Base-by-base conservation (phyloP, 2,888 invertebrate genomes). In the Bruchidius siliquastri region DNA sequence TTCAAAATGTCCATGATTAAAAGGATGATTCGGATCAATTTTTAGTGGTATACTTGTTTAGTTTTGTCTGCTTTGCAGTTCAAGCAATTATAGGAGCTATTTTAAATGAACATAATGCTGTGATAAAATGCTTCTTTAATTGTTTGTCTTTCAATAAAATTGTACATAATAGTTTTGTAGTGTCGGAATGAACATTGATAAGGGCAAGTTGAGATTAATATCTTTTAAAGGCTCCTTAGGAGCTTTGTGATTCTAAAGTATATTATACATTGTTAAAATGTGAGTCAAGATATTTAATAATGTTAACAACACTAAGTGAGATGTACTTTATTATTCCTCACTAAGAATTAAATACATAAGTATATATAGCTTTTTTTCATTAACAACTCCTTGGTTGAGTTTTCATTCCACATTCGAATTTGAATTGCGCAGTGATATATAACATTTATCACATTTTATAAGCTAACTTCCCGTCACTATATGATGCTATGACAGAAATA, bases 241-340 rank as follows among this genome's bases (percentile, higher is more conserved):
- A 77, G 75, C 77, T 49, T 77, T 75, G 77, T 78, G 76, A 77
- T 78, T 74, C 6, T 68, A 76, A 75, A 74, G 76, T 79, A 79
- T 82, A 81, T 79, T 77, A 81, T 49, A 49, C 13, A 49, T 80
- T 82, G 82, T 82, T 82, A 78, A 78, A 78, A 77, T 77, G 80
- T 78, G 76, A 80, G 80, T 80, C 82, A 81, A 84, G 82, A 85
- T 85, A 84, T 85, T 85, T 84, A 85, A 84, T 81, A 82, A 76
- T 84, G 84, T 84, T 84, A 82, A 81, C 79, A 79, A 78, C 77
- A 76, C 80, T 79, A 81, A 82, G 80, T 82, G 83, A 84, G 82
- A 83, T 85, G 84, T 84, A 85, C 82, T 85, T 85, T 85, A 84
- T 85, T 85, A 84, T 84, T 84, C 84, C 80, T 74, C 78, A 78